These are phyloP conservation scores for Pelmatolapia mariae DNA, from an alignment of 2,113 vertebrate genomes.

Conservation along the genomic window DNA sequence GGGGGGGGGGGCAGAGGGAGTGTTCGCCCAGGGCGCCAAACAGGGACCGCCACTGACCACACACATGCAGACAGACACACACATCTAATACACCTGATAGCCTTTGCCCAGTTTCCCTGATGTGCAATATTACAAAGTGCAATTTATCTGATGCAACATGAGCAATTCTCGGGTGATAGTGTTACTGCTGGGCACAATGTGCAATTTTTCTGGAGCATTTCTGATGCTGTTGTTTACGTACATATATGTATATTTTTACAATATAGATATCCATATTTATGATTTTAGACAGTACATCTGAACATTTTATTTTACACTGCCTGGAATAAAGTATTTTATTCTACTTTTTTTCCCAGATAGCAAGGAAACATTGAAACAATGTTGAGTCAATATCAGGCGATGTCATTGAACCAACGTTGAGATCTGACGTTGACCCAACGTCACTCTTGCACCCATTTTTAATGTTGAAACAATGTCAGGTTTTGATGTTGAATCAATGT, in stretches of 20 bases:
- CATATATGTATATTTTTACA: neutral
- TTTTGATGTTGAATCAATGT: no score
- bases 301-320: neutral
- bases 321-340: neutral
- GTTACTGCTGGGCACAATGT: neutral
- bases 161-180: neutral
- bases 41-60: no score
- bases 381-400: no score
- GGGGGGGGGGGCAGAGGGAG: no score
- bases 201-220: neutral
- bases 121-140: neutral
- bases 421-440: no score
- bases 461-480: no score
- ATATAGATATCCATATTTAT: neutral
- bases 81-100: neutral
- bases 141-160: neutral
- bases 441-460: no score
- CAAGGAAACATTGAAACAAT: no score
- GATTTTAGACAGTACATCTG: fast-evolving
- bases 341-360: no score
- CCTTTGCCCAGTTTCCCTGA: neutral
- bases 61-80: neutral
- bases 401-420: no score
- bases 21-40: no score
- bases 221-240: neutral